These are phyloP conservation scores for Mesaphorura yosii DNA, from an alignment of 1,140 invertebrate genomes.

Conservation along the genomic window DNA sequence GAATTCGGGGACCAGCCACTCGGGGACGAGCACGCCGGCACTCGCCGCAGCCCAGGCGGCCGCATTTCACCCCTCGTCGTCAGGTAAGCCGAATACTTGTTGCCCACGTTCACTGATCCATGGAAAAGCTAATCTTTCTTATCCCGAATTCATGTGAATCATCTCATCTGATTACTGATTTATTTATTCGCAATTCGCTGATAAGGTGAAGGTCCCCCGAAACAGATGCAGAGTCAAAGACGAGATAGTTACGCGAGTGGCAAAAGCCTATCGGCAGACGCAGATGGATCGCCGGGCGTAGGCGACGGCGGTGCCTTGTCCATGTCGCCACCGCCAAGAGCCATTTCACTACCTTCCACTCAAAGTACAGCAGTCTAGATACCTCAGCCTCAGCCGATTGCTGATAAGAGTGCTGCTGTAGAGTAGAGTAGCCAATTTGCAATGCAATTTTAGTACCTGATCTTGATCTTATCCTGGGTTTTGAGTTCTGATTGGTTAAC, in stretches of 20 bases:
- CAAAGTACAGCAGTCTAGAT: constrained; percentile 37
- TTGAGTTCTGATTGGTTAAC: too few relatives aligned
- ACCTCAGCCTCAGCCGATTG: too few relatives aligned
- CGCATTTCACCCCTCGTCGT: constrained; percentile 20
- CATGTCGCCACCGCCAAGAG: constrained; percentile 23
- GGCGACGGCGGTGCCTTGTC: constrained; percentile 6
- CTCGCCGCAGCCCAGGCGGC: constrained; percentile 12
- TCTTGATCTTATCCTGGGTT: too few relatives aligned
- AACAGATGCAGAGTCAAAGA: constrained; percentile 7
- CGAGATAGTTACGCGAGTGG: constrained; percentile 30
- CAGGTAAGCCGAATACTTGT: constrained; percentile 18
- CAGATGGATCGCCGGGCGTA: constrained; percentile 15
- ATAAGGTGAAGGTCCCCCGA: too few relatives aligned
- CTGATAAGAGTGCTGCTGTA: too few relatives aligned
- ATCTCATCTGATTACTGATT: too few relatives aligned
- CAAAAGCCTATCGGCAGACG: constrained; percentile 30
- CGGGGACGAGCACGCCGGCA: constrained; percentile 15
- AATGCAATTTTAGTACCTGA: too few relatives aligned
- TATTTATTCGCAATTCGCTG: too few relatives aligned
- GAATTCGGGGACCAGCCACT: constrained; percentile 16
- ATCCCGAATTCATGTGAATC: too few relatives aligned
- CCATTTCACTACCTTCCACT: constrained; percentile 33
- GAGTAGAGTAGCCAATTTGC: too few relatives aligned
- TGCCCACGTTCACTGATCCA: too few relatives aligned
- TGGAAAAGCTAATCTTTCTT: too few relatives aligned